A percentile compares a stretch with the other conserved stretches of the same genome.
Conservation (phyloP, 2,113 vertebrate genomes). For the Vidua macroura region DNA sequence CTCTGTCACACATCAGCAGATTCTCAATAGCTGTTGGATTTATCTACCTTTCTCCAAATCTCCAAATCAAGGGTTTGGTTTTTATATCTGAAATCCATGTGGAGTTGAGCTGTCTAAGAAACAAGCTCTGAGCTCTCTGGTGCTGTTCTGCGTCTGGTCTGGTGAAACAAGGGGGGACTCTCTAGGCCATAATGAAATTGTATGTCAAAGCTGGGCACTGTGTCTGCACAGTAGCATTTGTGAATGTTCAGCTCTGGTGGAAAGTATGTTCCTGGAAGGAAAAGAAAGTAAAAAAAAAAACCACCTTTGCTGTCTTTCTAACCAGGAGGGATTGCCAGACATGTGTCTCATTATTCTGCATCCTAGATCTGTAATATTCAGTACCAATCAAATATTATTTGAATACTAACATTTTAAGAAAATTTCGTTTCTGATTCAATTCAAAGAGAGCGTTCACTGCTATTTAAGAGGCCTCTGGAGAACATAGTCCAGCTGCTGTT, state of each 20-base stretch:
- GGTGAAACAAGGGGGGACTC: background rate
- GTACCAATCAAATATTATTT: background rate
- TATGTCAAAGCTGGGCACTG: background rate
- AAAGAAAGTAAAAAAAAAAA: background rate
- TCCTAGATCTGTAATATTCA: background rate
- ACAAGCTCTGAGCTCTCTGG: background rate
- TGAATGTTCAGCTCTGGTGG: background rate
- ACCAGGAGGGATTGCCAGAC: background rate
- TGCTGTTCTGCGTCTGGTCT: background rate
- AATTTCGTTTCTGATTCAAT: background rate
- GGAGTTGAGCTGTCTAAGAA: background rate
- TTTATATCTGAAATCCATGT: background rate
- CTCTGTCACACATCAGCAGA: background rate
- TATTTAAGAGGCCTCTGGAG: background rate
- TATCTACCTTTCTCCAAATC: background rate
- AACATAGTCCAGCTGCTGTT: background rate
- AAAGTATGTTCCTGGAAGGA: background rate
- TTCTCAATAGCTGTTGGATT: background rate
- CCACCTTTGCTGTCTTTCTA: background rate
- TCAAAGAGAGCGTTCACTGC: accelerated
- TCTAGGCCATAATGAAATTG: background rate
- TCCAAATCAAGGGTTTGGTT: background rate
- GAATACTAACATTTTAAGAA: background rate
- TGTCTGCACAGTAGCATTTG: background rate
- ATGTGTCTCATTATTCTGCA: background rate